These are phyloP conservation scores for Neoniphon sammara DNA, from an alignment of 2,797 vertebrate genomes.

Conservation along the genomic window DNA sequence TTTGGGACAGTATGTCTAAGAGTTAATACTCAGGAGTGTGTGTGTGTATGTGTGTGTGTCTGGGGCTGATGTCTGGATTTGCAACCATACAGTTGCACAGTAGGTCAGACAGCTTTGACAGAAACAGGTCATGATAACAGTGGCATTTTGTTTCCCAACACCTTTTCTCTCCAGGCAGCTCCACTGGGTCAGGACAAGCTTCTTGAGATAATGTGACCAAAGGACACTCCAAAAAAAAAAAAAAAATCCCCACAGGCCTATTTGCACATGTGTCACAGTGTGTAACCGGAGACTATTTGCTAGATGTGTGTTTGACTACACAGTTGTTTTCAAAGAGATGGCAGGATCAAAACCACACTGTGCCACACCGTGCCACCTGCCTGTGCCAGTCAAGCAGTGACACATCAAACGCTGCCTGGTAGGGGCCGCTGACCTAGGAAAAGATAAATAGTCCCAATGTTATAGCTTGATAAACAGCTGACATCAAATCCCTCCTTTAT, in stretches of 20 bases:
- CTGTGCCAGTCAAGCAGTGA: conserved; percentile 62
- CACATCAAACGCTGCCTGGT: conserved; percentile 51
- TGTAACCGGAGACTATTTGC: conserved; percentile 68
- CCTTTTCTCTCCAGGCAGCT: conserved; percentile 19
- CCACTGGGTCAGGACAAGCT: conserved; percentile 38
- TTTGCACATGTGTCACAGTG: conserved; percentile 60
- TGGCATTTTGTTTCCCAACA: conserved; percentile 47
- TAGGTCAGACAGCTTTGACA: conserved; percentile 64
- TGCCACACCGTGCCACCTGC: conserved; percentile 68
- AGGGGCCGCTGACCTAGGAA: conserved; percentile 18
- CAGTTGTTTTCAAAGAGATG: conserved; percentile 67
- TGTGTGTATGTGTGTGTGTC: conserved; percentile 28
- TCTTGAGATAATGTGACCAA: conserved; percentile 55
- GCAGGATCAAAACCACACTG: conserved; percentile 50
- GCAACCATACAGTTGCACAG: conserved; percentile 37
- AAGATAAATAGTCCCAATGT: conserved; percentile 40
- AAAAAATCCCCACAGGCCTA: conserved; percentile 42
- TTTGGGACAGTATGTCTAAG: conserved; percentile 25
- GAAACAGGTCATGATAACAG: conserved; percentile 69
- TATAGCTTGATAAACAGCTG: conserved; percentile 47
- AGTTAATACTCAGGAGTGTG: conserved; percentile 11
- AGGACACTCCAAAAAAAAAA: conserved; percentile 35
- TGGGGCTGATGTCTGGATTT: conserved; percentile 19
- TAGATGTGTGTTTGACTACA: conserved; percentile 55
- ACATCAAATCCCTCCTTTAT: conserved; percentile 32